Percentiles rank a stretch among this genome's conserved stretches.
phyloP scores from a whole-genome alignment of 2,113 vertebrate species.

The Elachura formosa region DNA sequence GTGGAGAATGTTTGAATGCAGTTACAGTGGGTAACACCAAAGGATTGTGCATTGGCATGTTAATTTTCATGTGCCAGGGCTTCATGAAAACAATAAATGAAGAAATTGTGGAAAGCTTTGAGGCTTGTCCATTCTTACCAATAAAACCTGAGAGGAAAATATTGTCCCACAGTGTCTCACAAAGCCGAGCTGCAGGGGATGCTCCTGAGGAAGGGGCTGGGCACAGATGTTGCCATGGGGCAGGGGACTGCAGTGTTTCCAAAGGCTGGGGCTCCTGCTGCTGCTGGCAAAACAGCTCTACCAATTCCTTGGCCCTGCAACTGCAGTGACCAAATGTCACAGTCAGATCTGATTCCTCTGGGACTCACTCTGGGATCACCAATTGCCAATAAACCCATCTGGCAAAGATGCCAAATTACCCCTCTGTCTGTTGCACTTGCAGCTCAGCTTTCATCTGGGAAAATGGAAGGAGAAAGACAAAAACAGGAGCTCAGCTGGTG shows the following conservation, averaged over 20 bases:
- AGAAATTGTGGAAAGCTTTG: not conserved
- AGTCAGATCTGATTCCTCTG: not conserved
- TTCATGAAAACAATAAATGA: not conserved
- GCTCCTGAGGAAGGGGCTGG: not conserved
- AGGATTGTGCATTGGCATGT: not conserved
- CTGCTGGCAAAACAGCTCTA: not conserved
- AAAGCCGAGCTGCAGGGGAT: rapidly evolving
- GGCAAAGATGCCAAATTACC: not conserved
- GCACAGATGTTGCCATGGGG: not conserved
- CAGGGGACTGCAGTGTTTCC: not conserved
- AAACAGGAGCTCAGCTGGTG: not conserved
- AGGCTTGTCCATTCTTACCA: not conserved
- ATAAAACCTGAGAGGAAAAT: not conserved
- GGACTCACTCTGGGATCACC: not conserved
- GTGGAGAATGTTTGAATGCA: not conserved
- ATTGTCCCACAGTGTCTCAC: rapidly evolving
- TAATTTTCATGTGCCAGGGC: not conserved
- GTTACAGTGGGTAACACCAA: not conserved
- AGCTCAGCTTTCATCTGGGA: not conserved
- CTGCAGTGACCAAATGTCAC: not conserved
- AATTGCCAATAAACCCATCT: not conserved
- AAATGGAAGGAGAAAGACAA: not conserved
- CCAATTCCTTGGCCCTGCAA: not conserved
- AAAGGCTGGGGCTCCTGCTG: not conserved
- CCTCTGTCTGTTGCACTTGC: not conserved